phyloP scores from a whole-genome alignment of 2,888 invertebrate genomes.

The Camponotus fellah region DNA sequence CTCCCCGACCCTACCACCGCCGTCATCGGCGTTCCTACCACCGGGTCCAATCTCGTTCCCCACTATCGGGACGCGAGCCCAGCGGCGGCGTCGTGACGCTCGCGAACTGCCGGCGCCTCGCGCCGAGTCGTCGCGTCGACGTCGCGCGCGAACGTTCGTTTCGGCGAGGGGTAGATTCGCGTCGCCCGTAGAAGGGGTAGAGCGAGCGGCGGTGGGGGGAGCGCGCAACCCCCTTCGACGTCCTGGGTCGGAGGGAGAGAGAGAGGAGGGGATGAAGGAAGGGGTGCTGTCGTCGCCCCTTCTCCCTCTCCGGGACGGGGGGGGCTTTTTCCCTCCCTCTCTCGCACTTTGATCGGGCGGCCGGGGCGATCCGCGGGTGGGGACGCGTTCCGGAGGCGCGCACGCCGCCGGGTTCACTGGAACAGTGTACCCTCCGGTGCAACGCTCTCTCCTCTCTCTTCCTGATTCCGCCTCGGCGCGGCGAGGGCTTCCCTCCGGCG shows the following conservation, averaged over 20 bases:
- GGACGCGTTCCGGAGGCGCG: constrained; percentile 67
- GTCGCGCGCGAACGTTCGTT: constrained; percentile 61
- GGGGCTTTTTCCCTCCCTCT: constrained; percentile 27
- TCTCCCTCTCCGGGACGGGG: not conserved
- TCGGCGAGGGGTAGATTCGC: constrained; percentile 39
- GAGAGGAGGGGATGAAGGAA: constrained; percentile 18
- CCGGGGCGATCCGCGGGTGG: constrained; percentile 54
- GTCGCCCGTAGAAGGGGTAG: constrained; percentile 59
- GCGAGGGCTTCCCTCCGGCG: constrained; percentile 50
- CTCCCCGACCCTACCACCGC: constrained; percentile 44
- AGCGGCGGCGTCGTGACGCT: constrained; percentile 51
- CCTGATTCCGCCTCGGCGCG: constrained; percentile 80
- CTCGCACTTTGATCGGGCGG: constrained; percentile 1
- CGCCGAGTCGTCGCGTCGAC: constrained; percentile 57
- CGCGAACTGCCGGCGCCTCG: constrained; percentile 6
- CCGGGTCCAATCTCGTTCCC: constrained; percentile 11
- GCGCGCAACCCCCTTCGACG: constrained; percentile 28
- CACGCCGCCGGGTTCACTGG: constrained; percentile 83
- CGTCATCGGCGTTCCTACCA: constrained; percentile 30
- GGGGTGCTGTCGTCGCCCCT: constrained; percentile 46
- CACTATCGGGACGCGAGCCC: constrained; percentile 15
- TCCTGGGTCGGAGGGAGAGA: constrained; percentile 9
- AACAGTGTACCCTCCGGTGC: constrained; percentile 85
- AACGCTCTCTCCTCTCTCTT: constrained; percentile 82
- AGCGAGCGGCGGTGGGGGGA: constrained; percentile 42